These are phyloP conservation scores for Pogonocherus hispidulus DNA, from an alignment of 2,888 invertebrate genomes.

Conservation along the genomic window DNA sequence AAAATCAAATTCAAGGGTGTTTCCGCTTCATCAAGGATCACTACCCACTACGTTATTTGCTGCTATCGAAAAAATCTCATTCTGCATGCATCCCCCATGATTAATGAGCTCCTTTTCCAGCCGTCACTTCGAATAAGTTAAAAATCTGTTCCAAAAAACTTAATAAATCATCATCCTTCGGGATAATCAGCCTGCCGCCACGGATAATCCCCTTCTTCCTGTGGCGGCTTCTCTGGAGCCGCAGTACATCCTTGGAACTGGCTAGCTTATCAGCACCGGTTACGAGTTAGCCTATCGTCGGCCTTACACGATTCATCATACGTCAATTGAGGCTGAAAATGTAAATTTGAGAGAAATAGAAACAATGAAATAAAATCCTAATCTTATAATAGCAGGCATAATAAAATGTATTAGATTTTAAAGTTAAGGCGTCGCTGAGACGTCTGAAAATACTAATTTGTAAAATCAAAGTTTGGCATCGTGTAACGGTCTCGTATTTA, in stretches of 20 bases:
- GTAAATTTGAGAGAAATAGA: no score
- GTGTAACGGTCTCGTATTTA: no score
- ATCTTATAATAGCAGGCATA: no score
- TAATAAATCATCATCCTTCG: neutral
- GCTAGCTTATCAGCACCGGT: no score
- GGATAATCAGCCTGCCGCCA: neutral
- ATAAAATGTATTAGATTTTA: no score
- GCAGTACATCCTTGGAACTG: neutral
- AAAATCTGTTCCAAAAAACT: neutral
- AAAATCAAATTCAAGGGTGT: neutral
- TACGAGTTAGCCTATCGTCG: no score
- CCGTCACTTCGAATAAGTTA: constrained; percentile 1
- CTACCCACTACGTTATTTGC: neutral
- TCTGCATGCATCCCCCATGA: neutral
- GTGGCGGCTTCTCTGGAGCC: neutral
- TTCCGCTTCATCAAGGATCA: neutral
- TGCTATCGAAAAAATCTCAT: neutral
- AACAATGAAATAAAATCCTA: no score
- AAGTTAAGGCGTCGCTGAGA: no score
- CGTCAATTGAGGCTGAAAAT: no score
- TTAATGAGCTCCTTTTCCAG: constrained; percentile 6
- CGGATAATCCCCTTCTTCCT: neutral
- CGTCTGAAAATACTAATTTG: no score
- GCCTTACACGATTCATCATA: no score
- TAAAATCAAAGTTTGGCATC: no score